Evolutionary conservation across 2,888 invertebrate genomes (phyloP).

Genomic region (Ormia ochracea): DNA sequence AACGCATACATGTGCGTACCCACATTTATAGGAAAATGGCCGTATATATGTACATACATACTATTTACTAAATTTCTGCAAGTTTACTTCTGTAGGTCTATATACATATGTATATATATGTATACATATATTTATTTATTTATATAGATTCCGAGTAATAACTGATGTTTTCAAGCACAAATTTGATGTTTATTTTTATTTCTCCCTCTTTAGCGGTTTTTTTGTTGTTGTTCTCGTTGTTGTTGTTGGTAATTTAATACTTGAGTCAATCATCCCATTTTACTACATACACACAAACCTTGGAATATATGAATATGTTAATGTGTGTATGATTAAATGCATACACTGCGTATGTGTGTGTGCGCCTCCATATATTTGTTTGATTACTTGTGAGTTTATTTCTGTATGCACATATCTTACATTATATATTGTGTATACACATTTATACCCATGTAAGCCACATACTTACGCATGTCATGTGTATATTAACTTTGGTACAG

Average conservation of each 20-base stretch:
- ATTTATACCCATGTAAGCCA: too few species aligned
- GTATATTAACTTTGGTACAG: too few species aligned
- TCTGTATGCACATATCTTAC: too few species aligned
- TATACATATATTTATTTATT: neutral
- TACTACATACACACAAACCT: neutral
- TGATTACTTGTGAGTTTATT: too few species aligned
- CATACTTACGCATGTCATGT: too few species aligned
- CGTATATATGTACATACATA: too few species aligned
- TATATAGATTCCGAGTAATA: slow-evolving; percentile 38
- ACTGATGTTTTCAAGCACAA: slow-evolving; percentile 57
- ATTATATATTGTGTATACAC: too few species aligned
- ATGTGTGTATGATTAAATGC: neutral
- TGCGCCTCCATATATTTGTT: too few species aligned
- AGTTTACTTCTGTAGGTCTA: neutral
- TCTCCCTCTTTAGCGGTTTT: too few species aligned
- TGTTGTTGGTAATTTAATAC: slow-evolving; percentile 58
- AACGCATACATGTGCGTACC: too few species aligned
- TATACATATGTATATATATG: neutral
- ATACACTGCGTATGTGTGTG: neutral
- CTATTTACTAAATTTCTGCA: too few species aligned
- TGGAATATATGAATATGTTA: neutral
- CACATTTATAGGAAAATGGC: too few species aligned
- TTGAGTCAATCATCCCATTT: slow-evolving; percentile 42
- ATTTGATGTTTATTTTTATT: slow-evolving; percentile 42
- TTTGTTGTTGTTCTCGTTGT: slow-evolving; percentile 35